phyloP scores from a whole-genome alignment of 1,140 invertebrate genomes.

The Ceratosolen fusciceps region DNA sequence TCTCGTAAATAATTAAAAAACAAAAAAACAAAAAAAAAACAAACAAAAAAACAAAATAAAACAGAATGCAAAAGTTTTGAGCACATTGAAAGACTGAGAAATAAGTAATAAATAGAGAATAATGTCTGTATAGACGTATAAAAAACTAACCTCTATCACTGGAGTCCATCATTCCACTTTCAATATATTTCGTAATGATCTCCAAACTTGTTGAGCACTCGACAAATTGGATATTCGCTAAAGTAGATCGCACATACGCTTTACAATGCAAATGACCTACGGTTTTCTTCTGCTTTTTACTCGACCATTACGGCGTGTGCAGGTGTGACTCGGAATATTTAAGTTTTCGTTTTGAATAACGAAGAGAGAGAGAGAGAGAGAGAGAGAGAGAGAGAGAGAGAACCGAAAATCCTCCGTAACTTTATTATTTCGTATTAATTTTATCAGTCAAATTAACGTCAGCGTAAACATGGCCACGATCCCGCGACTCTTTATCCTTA shows the following conservation, averaged over 20 bases:
- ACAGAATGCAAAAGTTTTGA: too few relatives aligned
- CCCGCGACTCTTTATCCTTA: conserved; percentile 10
- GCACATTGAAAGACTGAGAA: too few relatives aligned
- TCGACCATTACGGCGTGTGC: neutral
- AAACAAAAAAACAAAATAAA: too few relatives aligned
- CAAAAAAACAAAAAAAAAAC: too few relatives aligned
- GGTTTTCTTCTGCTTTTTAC: neutral
- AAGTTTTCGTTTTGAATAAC: neutral
- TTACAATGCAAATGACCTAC: neutral
- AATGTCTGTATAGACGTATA: neutral
- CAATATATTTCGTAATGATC: neutral
- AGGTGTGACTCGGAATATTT: neutral
- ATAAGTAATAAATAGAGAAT: neutral
- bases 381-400: too few relatives aligned
- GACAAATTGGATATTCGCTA: neutral
- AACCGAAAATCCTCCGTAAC: neutral
- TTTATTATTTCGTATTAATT: neutral
- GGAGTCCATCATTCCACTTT: conserved; percentile 61
- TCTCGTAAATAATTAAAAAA: too few relatives aligned
- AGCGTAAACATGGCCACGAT: conserved; percentile 37
- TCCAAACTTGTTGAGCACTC: neutral
- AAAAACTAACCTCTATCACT: conserved; percentile 66
- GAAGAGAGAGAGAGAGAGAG: too few relatives aligned
- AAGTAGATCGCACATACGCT: neutral
- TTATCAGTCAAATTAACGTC: conserved; percentile 8